Evolutionary conservation across 2,113 vertebrate genomes (phyloP).

Genomic region (Vanacampus margaritifer): DNA sequence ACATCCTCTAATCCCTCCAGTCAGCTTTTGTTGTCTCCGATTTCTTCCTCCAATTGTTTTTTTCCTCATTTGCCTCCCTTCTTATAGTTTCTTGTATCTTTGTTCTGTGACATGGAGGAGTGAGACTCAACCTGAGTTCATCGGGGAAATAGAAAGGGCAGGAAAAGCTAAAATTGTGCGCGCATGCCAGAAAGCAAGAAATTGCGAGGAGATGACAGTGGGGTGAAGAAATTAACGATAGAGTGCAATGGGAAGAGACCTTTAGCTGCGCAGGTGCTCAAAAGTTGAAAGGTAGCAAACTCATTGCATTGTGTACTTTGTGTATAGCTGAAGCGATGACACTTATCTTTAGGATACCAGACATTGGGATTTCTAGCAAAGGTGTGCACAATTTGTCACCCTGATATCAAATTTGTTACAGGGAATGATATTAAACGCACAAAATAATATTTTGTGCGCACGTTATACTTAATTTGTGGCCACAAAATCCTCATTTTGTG

Average conservation of each 20-base stretch:
- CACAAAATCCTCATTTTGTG: too few species aligned
- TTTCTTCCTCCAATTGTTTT: conserved; percentile 11
- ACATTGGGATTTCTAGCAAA: too few species aligned
- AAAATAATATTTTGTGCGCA: too few species aligned
- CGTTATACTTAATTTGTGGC: too few species aligned
- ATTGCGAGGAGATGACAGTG: background rate
- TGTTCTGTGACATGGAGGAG: conserved; percentile 46
- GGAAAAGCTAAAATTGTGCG: conserved; percentile 18
- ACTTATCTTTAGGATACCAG: too few species aligned
- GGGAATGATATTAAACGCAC: too few species aligned
- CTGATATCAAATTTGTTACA: too few species aligned
- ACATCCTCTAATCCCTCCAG: conserved; percentile 37
- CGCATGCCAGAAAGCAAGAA: conserved; percentile 5
- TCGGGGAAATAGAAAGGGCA: conserved; percentile 10
- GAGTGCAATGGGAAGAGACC: background rate
- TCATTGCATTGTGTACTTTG: too few species aligned
- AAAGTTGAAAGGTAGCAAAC: background rate
- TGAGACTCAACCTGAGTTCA: conserved; percentile 50
- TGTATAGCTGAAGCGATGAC: too few species aligned
- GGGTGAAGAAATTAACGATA: background rate
- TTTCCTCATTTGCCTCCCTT: conserved; percentile 9
- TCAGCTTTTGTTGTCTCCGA: conserved; percentile 28
- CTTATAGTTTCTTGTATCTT: conserved; percentile 12
- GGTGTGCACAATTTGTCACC: too few species aligned
- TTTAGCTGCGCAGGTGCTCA: background rate